Evolutionary conservation across 1,140 invertebrate species (phyloP).

Genomic region (Calycopis cecrops): DNA sequence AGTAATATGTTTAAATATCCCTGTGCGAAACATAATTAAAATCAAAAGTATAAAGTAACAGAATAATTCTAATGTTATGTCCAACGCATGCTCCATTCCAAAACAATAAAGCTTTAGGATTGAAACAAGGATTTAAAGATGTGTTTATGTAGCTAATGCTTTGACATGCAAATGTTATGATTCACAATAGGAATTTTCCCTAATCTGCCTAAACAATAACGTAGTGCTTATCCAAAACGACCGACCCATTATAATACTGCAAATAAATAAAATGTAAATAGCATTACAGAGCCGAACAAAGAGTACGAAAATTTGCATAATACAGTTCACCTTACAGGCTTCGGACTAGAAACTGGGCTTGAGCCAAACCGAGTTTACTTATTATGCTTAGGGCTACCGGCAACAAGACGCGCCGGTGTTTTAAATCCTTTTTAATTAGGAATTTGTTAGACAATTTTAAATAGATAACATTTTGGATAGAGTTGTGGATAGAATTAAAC

Average conservation of each 20-base stretch:
- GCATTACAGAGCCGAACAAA: slow-evolving; percentile 52
- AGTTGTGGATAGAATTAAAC: no score
- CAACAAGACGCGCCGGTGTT: background rate
- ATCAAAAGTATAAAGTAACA: no score
- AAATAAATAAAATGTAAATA: slow-evolving; percentile 60
- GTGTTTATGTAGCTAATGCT: slow-evolving; percentile 2
- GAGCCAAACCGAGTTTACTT: slow-evolving; percentile 58
- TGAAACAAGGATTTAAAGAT: background rate
- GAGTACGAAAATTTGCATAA: slow-evolving; percentile 62
- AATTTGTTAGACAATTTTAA: no score
- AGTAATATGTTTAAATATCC: no score
- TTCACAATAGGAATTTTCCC: slow-evolving; percentile 22
- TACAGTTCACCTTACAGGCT: slow-evolving; percentile 57
- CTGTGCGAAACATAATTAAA: no score
- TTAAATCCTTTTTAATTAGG: no score
- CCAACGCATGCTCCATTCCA: no score
- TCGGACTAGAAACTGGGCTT: slow-evolving; percentile 42
- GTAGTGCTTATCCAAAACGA: slow-evolving; percentile 32
- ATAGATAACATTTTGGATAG: no score
- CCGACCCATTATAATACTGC: slow-evolving; percentile 40
- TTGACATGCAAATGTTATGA: background rate
- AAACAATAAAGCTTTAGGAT: no score
- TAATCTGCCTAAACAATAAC: slow-evolving; percentile 39
- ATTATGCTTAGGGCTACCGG: slow-evolving; percentile 17
- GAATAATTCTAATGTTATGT: no score